phyloP scores from a whole-genome alignment of 2,797 vertebrate species.

The Austrolebias charrua region DNA sequence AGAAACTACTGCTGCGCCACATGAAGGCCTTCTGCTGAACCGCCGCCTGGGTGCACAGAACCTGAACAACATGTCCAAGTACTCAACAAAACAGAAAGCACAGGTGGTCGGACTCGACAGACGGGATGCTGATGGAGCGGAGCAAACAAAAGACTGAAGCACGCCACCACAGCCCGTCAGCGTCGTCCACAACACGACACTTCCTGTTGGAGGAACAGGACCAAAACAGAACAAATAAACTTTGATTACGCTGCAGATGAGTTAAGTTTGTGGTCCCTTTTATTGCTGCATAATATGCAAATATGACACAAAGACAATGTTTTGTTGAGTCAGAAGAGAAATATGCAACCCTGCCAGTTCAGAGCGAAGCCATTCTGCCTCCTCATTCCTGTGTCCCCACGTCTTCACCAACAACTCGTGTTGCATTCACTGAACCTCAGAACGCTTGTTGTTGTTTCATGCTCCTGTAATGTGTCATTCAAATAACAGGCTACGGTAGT shows the following conservation, averaged over 20 bases:
- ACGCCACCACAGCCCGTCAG: conserved; percentile 6
- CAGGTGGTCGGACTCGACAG: conserved; percentile 47
- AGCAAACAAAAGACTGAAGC: conserved; percentile 6
- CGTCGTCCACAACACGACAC: conserved; percentile 17
- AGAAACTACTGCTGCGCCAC: conserved; percentile 14
- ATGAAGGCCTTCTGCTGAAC: conserved; percentile 20
- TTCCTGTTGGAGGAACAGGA: conserved; percentile 14
- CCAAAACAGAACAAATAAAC: conserved; percentile 17
- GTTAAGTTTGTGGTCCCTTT: too few species aligned
- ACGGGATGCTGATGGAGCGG: conserved; percentile 34
- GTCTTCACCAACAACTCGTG: too few species aligned
- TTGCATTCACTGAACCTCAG: too few species aligned
- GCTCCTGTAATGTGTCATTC: too few species aligned
- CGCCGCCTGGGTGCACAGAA: conserved; percentile 35
- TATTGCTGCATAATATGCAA: too few species aligned
- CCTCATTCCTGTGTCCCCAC: too few species aligned
- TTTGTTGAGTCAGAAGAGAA: too few species aligned
- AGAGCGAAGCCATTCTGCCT: too few species aligned
- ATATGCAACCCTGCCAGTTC: too few species aligned
- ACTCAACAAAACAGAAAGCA: conserved; percentile 31
- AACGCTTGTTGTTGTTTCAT: too few species aligned
- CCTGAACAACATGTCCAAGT: conserved; percentile 20
- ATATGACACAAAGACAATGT: too few species aligned
- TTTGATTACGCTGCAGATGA: background rate
- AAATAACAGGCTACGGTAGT: too few species aligned